These are phyloP conservation scores for Porites divaricata DNA, from an alignment of 92 coral and sea anemone genomes.

Conservation along the genomic window DNA sequence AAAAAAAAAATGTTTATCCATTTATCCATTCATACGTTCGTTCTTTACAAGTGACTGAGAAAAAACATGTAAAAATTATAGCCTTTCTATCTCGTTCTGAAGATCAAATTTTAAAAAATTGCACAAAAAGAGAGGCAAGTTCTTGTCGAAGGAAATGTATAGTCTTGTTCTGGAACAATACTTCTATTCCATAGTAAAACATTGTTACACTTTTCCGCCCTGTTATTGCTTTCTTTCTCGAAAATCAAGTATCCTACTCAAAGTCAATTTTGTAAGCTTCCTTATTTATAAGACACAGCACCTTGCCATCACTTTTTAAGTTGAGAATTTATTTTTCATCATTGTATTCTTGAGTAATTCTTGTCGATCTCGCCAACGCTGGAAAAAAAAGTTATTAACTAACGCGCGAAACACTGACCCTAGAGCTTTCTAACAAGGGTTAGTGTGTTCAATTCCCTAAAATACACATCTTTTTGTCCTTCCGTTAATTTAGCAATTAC, in stretches of 20 bases:
- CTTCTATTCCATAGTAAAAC: not conserved
- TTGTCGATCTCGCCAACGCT: not conserved
- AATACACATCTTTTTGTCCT: slow-evolving; percentile 4
- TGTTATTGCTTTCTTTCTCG: not conserved
- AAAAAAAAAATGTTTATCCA: no score
- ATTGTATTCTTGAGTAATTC: not conserved
- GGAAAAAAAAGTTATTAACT: not conserved
- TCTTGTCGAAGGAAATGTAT: not conserved
- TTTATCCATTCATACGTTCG: no score
- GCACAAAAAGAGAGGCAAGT: not conserved
- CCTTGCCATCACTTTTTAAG: not conserved
- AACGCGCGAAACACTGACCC: not conserved
- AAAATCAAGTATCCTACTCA: slow-evolving; percentile 8
- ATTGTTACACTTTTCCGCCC: not conserved
- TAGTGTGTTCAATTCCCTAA: not conserved
- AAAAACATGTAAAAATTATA: no score
- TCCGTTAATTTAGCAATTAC: slow-evolving; percentile 10
- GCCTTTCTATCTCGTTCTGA: not conserved
- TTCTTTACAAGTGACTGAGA: no score
- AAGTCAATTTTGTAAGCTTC: not conserved
- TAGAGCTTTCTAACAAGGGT: not conserved
- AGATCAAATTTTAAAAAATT: not conserved
- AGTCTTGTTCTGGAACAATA: not conserved
- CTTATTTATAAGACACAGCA: not conserved
- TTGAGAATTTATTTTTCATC: not conserved